Conservation (phyloP, 2,888 invertebrate species). For the Neoscelio sp. region DNA sequence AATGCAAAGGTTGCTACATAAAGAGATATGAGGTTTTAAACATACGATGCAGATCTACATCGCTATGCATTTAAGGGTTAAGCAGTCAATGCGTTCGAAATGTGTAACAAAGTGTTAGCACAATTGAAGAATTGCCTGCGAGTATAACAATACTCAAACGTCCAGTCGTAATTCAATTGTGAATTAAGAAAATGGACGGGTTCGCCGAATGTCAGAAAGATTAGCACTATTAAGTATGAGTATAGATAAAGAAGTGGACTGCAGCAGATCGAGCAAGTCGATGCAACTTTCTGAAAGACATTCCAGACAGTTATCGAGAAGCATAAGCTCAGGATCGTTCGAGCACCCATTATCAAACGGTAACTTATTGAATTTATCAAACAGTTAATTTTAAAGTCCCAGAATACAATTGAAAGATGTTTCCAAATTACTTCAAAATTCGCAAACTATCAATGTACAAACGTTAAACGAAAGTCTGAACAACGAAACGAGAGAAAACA, state of each 20-base stretch:
- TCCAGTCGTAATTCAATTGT: conserved; percentile 6
- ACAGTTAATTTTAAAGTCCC: conserved; percentile 73
- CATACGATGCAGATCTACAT: too few relatives aligned
- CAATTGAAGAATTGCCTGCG: conserved; percentile 75
- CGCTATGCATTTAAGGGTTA: too few relatives aligned
- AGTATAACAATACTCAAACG: conserved; percentile 63
- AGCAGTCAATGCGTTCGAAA: conserved; percentile 77
- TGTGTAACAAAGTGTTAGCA: conserved; percentile 74
- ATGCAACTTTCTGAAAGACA: conserved; percentile 67
- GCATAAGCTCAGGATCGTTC: conserved; percentile 26
- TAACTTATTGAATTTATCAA: conserved; percentile 11
- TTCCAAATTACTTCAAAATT: conserved; percentile 77
- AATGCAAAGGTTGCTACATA: too few relatives aligned
- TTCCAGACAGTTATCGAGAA: conserved; percentile 18
- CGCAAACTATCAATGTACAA: conserved; percentile 76
- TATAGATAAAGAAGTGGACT: conserved; percentile 65
- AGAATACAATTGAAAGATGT: conserved; percentile 79
- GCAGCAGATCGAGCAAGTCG: conserved; percentile 58
- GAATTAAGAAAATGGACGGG: conserved; percentile 47
- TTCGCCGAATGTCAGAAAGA: conserved; percentile 75
- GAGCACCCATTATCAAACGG: conserved; percentile 33
- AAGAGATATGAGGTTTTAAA: too few relatives aligned
- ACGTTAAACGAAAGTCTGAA: conserved; percentile 64
- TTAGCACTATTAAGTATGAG: conserved; percentile 69
- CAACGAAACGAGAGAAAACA: conserved; percentile 35